Percentiles rank a stretch among this genome's conserved stretches.
These are phyloP conservation scores for Patella depressa DNA, from an alignment of 2,888 invertebrate species.

Conservation along the genomic window DNA sequence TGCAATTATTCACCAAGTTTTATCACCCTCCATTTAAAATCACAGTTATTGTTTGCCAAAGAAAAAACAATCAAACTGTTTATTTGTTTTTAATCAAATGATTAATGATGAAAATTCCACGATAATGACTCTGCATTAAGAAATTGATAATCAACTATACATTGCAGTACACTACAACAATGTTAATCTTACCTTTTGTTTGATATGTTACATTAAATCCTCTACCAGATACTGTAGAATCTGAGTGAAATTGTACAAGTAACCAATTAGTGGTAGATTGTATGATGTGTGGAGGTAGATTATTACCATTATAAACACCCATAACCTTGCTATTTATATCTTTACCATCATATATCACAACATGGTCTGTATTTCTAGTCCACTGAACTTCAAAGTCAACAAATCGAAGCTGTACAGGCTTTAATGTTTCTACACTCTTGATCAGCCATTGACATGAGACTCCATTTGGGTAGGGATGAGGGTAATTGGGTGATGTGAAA, in stretches of 20 bases:
- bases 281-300: conserved; percentile 41
- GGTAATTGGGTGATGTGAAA: conserved; percentile 49
- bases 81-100: no score
- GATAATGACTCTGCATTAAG: no score
- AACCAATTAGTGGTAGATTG: conserved; percentile 48
- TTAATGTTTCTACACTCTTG: conserved; percentile 27
- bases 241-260: conserved; percentile 45
- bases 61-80: no score
- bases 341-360: conserved; percentile 54
- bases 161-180: no score
- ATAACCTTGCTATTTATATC: conserved; percentile 34
- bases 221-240: conserved; percentile 29
- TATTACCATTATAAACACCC: conserved; percentile 42
- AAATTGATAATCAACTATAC: no score
- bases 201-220: conserved; percentile 58
- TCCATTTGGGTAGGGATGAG: conserved; percentile 41
- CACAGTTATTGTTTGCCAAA: no score
- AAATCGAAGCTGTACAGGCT: conserved; percentile 46
- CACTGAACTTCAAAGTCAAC: conserved; percentile 39
- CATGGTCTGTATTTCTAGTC: conserved; percentile 40
- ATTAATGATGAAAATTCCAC: no score
- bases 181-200: conserved; percentile 47
- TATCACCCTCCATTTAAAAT: no score
- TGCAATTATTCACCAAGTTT: no score
- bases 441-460: conserved; percentile 52